Percentiles rank a stretch among this genome's conserved stretches.
Conservation (phyloP, 2,797 vertebrate species). For the Bryconaethiops microstoma region DNA sequence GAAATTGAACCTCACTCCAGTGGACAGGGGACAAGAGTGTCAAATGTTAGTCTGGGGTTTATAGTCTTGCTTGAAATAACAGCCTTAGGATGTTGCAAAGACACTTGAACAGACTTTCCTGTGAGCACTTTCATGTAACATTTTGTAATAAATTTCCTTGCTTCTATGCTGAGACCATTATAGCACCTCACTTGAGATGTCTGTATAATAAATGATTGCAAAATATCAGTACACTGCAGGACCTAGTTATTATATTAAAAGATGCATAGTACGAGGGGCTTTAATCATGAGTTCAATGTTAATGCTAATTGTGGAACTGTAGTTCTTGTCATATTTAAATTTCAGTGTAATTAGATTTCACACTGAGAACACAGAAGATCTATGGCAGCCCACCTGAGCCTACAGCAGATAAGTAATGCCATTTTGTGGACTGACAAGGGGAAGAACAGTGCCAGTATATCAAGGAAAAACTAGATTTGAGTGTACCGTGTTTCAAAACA, state of each 20-base stretch:
- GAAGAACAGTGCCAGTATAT: not conserved
- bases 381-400: not conserved
- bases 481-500: not conserved
- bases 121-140: too few relatives aligned
- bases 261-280: not conserved
- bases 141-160: not conserved
- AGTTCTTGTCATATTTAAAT: not conserved
- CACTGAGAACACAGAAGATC: not conserved
- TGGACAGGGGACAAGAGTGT: too few relatives aligned
- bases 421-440: not conserved
- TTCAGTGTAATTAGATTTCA: not conserved
- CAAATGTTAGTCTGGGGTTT: too few relatives aligned
- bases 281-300: slow-evolving; percentile 4
- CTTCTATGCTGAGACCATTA: not conserved
- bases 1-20: too few relatives aligned
- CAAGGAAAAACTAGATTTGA: not conserved
- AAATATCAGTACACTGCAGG: slow-evolving; percentile 1
- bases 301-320: not conserved
- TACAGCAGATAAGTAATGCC: not conserved
- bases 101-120: too few relatives aligned
- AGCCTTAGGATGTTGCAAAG: too few relatives aligned
- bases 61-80: too few relatives aligned
- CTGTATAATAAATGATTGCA: not conserved
- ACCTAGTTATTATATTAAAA: slow-evolving; percentile 25
- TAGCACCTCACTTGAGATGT: not conserved